Evolutionary conservation across 1,140 invertebrate species (phyloP).

Genomic region (Diuraphis noxia): DNA sequence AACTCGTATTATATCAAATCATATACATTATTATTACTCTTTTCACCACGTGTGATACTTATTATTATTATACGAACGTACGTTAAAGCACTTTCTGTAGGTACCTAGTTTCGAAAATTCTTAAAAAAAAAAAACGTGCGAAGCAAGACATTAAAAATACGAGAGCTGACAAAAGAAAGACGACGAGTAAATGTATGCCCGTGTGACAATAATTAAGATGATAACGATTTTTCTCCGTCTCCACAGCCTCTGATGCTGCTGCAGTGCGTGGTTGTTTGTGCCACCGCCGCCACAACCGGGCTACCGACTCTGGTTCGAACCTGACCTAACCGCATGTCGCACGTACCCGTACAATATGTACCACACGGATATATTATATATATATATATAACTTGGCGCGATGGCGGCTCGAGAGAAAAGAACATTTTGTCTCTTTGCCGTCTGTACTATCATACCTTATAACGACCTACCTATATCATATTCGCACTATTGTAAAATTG

Average conservation of each 20-base stretch:
- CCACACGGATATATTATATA: background rate
- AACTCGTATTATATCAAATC: no score
- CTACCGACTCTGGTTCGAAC: conserved; percentile 17
- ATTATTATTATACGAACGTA: no score
- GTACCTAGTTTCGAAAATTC: background rate
- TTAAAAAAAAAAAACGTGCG: conserved; percentile 6
- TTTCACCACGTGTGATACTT: no score
- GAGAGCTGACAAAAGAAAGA: conserved; percentile 19
- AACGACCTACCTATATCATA: no score
- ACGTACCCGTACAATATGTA: background rate
- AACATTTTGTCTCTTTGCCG: background rate
- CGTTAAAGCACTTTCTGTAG: background rate
- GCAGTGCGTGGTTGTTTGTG: background rate
- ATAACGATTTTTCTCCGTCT: conserved; percentile 42
- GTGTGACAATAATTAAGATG: conserved; percentile 46
- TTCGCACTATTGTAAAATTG: background rate
- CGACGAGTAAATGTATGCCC: conserved; percentile 35
- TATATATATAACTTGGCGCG: background rate
- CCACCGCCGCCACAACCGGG: no score
- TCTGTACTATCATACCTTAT: no score
- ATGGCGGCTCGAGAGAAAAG: background rate
- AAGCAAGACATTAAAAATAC: conserved; percentile 16
- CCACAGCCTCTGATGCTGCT: no score
- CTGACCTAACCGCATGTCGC: background rate
- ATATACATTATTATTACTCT: no score